Conservation (phyloP, 1,140 invertebrate genomes). For the Calephelis virginiensis region DNA sequence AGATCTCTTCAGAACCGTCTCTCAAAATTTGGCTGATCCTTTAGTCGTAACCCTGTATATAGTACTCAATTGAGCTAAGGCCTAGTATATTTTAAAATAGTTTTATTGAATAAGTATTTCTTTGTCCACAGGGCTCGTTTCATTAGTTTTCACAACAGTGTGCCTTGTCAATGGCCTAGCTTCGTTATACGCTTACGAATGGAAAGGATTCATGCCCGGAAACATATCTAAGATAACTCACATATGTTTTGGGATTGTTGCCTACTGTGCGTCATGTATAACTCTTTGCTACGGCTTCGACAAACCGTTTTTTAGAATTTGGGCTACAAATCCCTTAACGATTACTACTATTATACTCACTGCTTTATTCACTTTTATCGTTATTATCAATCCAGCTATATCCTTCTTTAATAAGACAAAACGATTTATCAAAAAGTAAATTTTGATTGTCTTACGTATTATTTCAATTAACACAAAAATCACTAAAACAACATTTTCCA, state of each 20-base stretch:
- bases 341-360: slow-evolving; percentile 38
- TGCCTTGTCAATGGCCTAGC: slow-evolving; percentile 30
- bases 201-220: slow-evolving; percentile 39
- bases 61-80: no score
- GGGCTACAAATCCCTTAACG: slow-evolving; percentile 36
- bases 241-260: slow-evolving; percentile 51
- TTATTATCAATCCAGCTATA: slow-evolving; percentile 48
- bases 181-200: slow-evolving; percentile 47
- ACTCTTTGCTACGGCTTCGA: slow-evolving; percentile 50
- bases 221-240: slow-evolving; percentile 50
- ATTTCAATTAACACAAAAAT: no score
- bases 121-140: slow-evolving; percentile 36
- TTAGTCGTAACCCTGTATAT: no score
- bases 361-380: slow-evolving; percentile 38
- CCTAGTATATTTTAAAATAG: no score
- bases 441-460: neutral
- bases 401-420: slow-evolving; percentile 40
- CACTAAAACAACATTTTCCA: no score
- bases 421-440: slow-evolving; percentile 24
- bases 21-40: no score
- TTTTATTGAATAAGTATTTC: neutral
- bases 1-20: no score
- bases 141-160: slow-evolving; percentile 26
- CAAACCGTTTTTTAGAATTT: slow-evolving; percentile 40
- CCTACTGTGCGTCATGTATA: slow-evolving; percentile 40